Percentiles rank a stretch among this genome's conserved stretches.
phyloP scores from a whole-genome alignment of 2,113 vertebrate genomes.

The Pheucticus melanocephalus region DNA sequence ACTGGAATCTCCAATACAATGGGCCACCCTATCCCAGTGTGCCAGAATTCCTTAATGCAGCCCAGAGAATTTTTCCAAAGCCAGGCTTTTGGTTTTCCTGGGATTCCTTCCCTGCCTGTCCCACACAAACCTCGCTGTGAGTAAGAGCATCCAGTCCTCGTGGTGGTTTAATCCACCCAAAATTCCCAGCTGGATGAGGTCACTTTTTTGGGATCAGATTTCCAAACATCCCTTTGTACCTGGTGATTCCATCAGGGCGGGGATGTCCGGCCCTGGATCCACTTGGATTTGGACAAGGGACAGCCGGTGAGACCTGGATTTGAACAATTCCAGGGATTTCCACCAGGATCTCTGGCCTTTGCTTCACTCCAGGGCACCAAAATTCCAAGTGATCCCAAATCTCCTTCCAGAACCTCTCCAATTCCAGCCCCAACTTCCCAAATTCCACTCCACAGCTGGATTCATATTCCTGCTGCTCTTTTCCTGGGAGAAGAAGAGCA shows the following conservation, averaged over 20 bases:
- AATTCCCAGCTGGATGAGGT: neutral
- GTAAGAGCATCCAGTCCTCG: fast-evolving
- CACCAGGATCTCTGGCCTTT: neutral
- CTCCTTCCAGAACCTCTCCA: neutral
- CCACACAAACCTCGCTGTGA: neutral
- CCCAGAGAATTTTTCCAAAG: neutral
- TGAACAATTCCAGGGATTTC: neutral
- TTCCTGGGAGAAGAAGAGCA: neutral
- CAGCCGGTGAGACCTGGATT: neutral
- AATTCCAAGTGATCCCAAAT: neutral
- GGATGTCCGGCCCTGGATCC: neutral
- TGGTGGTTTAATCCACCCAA: fast-evolving
- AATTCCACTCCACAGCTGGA: neutral
- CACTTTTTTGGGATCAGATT: neutral
- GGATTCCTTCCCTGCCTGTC: neutral
- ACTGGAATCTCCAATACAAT: neutral
- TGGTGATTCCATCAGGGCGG: neutral
- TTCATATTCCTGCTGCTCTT: neutral
- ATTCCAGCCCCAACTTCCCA: neutral
- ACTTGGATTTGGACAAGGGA: neutral
- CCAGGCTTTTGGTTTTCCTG: neutral
- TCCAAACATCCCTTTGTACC: neutral
- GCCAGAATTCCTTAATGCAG: neutral
- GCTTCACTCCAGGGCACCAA: too few relatives aligned
- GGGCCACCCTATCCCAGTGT: fast-evolving